Evolutionary conservation across 2,888 invertebrate genomes (phyloP).

Genomic region (Oxytorus armatus): DNA sequence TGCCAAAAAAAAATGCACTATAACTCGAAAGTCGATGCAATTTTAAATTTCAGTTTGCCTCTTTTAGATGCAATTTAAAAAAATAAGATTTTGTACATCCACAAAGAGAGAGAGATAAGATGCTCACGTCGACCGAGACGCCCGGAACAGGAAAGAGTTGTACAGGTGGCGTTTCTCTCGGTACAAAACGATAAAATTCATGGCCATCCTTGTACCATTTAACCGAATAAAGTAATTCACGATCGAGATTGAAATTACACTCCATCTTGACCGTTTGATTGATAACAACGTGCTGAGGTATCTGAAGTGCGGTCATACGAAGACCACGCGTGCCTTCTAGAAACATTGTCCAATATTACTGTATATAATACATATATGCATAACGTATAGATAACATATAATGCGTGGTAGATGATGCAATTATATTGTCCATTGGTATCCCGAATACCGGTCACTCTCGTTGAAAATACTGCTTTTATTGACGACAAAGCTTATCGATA

Average conservation of each 20-base stretch:
- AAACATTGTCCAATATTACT: slow-evolving; percentile 40
- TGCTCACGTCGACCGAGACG: slow-evolving; percentile 84
- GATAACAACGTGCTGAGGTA: slow-evolving; percentile 83
- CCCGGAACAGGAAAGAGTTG: slow-evolving; percentile 83
- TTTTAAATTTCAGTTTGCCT: too few species aligned
- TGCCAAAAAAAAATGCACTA: too few species aligned
- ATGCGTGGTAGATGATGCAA: too few species aligned
- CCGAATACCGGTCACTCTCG: slow-evolving; percentile 8
- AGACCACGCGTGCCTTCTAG: slow-evolving; percentile 75
- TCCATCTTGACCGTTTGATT: slow-evolving; percentile 84
- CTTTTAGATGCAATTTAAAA: too few species aligned
- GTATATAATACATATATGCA: not conserved
- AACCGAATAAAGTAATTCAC: slow-evolving; percentile 84
- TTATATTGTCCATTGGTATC: slow-evolving; percentile 42
- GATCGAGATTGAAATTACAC: slow-evolving; percentile 84
- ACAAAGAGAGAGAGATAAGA: not conserved
- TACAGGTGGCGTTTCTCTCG: slow-evolving; percentile 83
- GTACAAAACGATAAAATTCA: slow-evolving; percentile 84
- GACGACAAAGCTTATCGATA: slow-evolving; percentile 37
- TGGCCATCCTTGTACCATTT: slow-evolving; percentile 85
- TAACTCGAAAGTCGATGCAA: too few species aligned
- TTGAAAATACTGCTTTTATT: slow-evolving; percentile 48
- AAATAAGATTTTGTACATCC: not conserved
- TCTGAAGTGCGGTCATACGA: slow-evolving; percentile 83
- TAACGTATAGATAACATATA: too few species aligned